Conservation (phyloP, 2,797 vertebrate species). For the Syngnathus acus region DNA sequence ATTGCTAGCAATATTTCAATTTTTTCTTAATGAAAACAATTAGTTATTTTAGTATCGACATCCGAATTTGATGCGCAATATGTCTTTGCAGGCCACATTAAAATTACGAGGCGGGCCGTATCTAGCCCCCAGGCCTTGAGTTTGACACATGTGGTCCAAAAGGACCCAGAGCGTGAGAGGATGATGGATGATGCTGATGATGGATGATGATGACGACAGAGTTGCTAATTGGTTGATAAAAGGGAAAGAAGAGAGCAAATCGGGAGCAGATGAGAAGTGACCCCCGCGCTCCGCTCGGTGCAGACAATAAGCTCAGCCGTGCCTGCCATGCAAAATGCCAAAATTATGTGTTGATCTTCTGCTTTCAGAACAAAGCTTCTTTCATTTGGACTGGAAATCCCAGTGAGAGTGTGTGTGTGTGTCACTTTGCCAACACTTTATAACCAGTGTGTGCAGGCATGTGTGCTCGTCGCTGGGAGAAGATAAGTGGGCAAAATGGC, state of each 20-base stretch:
- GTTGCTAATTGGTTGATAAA: conserved; percentile 50
- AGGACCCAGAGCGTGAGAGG: conserved; percentile 20
- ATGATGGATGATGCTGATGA: conserved; percentile 16
- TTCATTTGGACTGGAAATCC: conserved; percentile 16
- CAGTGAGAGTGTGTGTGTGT: conserved; percentile 5
- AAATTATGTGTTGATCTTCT: conserved; percentile 18
- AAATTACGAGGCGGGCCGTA: too few relatives aligned
- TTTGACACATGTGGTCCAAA: too few relatives aligned
- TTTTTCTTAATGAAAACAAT: too few relatives aligned
- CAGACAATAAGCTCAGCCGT: conserved; percentile 9
- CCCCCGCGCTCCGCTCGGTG: conserved; percentile 18
- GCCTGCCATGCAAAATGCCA: background rate
- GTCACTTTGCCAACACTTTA: conserved; percentile 7
- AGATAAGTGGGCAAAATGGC: background rate
- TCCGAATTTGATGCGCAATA: too few relatives aligned
- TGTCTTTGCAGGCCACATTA: too few relatives aligned
- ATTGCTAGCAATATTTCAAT: too few relatives aligned
- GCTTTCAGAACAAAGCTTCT: conserved; percentile 2
- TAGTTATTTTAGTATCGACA: too few relatives aligned
- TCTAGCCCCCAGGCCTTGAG: too few relatives aligned
- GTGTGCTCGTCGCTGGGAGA: too few relatives aligned
- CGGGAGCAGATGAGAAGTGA: conserved; percentile 58
- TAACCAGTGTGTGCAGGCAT: conserved; percentile 11
- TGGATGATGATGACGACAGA: conserved; percentile 16
- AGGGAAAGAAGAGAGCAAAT: conserved; percentile 34